A percentile compares a stretch with the other conserved stretches of the same genome.
Conservation (phyloP, 37 sponge, comb jelly and placozoan species). For the Spongilla lacustris region DNA sequence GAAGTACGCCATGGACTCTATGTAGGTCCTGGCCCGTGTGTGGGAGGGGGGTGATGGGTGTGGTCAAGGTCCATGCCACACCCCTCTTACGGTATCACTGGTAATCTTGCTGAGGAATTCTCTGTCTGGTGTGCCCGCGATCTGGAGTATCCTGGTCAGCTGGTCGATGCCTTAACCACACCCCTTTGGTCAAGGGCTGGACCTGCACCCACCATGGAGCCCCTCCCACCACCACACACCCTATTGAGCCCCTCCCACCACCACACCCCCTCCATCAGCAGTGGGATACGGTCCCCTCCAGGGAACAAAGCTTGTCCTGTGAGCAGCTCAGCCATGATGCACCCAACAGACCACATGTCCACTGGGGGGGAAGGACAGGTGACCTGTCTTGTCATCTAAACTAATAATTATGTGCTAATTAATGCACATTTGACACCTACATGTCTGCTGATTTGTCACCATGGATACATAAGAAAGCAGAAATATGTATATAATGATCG, state of each 20-base stretch:
- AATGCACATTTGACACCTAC: too few relatives aligned
- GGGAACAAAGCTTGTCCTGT: slow-evolving; percentile 94
- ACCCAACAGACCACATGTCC: slow-evolving; percentile 99
- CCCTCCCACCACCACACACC: too few relatives aligned
- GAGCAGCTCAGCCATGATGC: slow-evolving; percentile 98
- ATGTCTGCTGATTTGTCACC: too few relatives aligned
- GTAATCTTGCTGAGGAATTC: slow-evolving; percentile 77
- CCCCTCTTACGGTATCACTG: slow-evolving; percentile 54
- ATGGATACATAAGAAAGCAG: too few relatives aligned
- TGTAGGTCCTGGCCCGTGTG: slow-evolving; percentile 74
- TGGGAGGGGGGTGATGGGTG: too few relatives aligned
- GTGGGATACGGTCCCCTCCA: slow-evolving; percentile 87
- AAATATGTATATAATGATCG: too few relatives aligned
- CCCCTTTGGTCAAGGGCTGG: too few relatives aligned
- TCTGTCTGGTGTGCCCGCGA: slow-evolving; percentile 90
- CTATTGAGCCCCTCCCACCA: too few relatives aligned
- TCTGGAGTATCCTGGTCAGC: slow-evolving; percentile 86
- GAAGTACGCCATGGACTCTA: slow-evolving; percentile 67
- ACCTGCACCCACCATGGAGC: too few relatives aligned
- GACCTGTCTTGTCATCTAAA: too few relatives aligned
- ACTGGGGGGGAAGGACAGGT: slow-evolving; percentile 50
- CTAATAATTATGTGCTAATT: too few relatives aligned
- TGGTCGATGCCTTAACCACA: slow-evolving; percentile 89
- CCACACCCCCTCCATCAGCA: not conserved
- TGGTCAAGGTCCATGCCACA: too few relatives aligned